Base-by-base conservation (phyloP, 2,113 vertebrate genomes). In the Percopsis transmontana region DNA sequence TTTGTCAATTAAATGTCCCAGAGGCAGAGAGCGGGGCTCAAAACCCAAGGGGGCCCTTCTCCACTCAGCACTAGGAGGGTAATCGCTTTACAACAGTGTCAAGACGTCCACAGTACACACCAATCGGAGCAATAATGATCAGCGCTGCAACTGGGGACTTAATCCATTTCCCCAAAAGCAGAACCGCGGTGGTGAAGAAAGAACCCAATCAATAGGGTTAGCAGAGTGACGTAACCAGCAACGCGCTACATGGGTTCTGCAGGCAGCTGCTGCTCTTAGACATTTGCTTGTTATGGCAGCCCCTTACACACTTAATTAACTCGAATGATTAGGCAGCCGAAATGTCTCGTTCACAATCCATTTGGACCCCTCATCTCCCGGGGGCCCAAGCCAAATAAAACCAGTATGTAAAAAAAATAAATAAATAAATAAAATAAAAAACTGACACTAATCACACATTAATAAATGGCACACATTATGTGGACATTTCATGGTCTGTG, bases 261-360 rank as follows among this genome's bases (percentile, higher is more conserved):
- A 64, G 62, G 50, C 57, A 64, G 60, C 57, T 55, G 72, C 64
- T 84, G 74, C 74, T 86, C 64, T 85, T 83, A 68, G 72, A 75
- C 20, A 55, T 56, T 64, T 58, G 62, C 45, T 53, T 80, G 72
- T 79, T 79, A 78, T 72, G 67, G 68, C 74, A 66, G 2, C n/a
- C 78, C 76, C 65, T 87, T 78, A 85, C 85, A 90, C 88, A 90
- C 72, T 79, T 87, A 91, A 89, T 92, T 90, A 92, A 89, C 80
- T 79, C 48, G 83, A 81, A 90, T 90, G 86, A 93, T 91, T 91
- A 90, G 79, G 81, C 72, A 83, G 83, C 83, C 81, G 68, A 81
- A 83, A 78, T 53, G 68, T 84, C 86, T 87, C 70, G 54, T 85
- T 93, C 81, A 76, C 61, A 87, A 91, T 90, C 88, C 89, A 91